A percentile compares a stretch with the other conserved stretches of the same genome.
phyloP scores from a whole-genome alignment of 2,113 vertebrate species.

The Theristicus caerulescens region DNA sequence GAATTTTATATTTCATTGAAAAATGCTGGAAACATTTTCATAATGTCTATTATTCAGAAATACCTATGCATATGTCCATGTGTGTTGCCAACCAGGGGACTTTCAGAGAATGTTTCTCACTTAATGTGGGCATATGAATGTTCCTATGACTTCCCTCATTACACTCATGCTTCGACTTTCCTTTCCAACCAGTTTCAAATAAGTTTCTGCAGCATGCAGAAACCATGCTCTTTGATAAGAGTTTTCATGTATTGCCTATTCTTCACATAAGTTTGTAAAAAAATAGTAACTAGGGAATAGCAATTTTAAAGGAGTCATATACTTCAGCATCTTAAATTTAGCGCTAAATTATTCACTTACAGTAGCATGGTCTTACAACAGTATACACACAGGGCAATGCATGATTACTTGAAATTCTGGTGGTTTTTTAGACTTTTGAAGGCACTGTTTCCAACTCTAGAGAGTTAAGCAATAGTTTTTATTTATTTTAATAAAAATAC shows the following conservation, averaged over 20 bases:
- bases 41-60: not conserved
- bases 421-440: not conserved
- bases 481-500: not conserved
- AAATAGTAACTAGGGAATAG: not conserved
- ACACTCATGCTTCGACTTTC: not conserved
- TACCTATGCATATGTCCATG: not conserved
- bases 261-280: not conserved
- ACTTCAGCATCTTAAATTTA: not conserved
- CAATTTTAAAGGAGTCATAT: not conserved
- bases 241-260: not conserved
- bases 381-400: not conserved
- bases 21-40: not conserved
- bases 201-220: not conserved
- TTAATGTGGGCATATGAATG: not conserved
- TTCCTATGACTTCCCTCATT: not conserved
- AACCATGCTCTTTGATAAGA: not conserved
- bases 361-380: not conserved
- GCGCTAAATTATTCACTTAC: not conserved
- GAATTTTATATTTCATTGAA: not conserved
- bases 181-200: not conserved
- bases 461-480: not conserved
- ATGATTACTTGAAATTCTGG: not conserved
- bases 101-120: not conserved
- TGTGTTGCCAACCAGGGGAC: not conserved
- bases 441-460: not conserved